Base-by-base conservation (phyloP, 2,888 invertebrate species). In the Athrips mouffetella region DNA sequence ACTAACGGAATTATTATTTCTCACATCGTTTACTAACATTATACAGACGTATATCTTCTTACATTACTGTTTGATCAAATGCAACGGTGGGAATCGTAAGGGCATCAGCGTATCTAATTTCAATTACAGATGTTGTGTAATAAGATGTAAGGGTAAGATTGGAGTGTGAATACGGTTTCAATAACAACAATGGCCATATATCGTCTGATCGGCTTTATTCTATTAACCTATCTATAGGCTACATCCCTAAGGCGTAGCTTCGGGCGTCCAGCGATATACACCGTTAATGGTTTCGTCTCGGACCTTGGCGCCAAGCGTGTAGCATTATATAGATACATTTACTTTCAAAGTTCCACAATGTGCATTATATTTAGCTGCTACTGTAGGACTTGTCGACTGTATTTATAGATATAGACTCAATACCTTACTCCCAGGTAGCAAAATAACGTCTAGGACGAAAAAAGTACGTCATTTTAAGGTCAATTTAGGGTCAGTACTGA, bases 241-340 rank as follows among this genome's bases (percentile, higher is more conserved):
- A 67, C 69, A 66, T 69, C 70, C 60, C 67, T 73, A 68, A 53
- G 63, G 52, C 59, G 52, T 65, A 50, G 53, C 58, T 50, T 47
- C 51, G 41, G 58, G 52, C 58, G 51, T 45, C 47, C 52, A 54
- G 16, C 11, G 58, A 63, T 70, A 67, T 63, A 62, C 58, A 57
- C 64, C 60, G 63, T 59, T 73, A 76, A 73, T 76, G 64, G 67
- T 59, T 65, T 64, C 65, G 72, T 75, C 72, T 73, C 61, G 70
- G 63, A 64, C 52, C 53, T 53, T 66, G 73, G 71, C 73, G 73
- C 74, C 74, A 58, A 56, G n/a, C n/a, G n/a, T n/a, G n/a, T n/a
- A n/a, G n/a, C n/a, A n/a, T n/a, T n/a, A n/a, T n/a, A n/a, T n/a
- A n/a, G n/a, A n/a, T n/a, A n/a, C n/a, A n/a, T n/a, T 15, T 16